Percentiles rank a stretch among this genome's conserved stretches.
Evolutionary conservation across 2,113 vertebrate species (phyloP).

Genomic region (Sander vitreus): DNA sequence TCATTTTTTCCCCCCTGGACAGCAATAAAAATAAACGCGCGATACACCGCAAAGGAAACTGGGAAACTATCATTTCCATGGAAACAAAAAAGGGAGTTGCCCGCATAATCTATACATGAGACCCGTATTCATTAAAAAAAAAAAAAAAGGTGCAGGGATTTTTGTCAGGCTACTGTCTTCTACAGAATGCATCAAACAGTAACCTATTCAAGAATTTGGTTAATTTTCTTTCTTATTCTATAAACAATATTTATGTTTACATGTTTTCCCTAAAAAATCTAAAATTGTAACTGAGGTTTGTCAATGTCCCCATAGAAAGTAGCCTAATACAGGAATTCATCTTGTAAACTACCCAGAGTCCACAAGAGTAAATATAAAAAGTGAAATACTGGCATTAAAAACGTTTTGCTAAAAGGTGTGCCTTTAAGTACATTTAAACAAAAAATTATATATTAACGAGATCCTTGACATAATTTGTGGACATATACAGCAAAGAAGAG

Average conservation of each 20-base stretch:
- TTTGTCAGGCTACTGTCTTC: not conserved
- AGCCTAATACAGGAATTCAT: no score
- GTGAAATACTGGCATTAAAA: no score
- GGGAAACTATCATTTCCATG: constrained; percentile 75
- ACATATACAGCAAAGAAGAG: not conserved
- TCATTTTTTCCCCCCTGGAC: constrained; percentile 27
- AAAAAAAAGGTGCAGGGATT: not conserved
- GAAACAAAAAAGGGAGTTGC: constrained; percentile 75
- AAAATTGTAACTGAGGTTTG: no score
- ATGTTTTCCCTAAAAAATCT: no score
- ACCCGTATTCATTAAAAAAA: constrained; percentile 21
- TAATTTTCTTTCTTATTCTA: not conserved
- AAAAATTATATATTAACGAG: no score
- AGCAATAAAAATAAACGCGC: constrained; percentile 59
- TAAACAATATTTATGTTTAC: not conserved
- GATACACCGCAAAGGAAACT: constrained; percentile 59
- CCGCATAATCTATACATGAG: constrained; percentile 29
- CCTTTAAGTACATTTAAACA: no score
- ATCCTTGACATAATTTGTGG: no score
- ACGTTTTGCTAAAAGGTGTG: no score
- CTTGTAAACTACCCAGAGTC: no score
- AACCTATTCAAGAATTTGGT: not conserved
- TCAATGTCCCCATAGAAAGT: no score
- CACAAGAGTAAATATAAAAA: no score
- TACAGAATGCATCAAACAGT: not conserved